phyloP scores from a whole-genome alignment of 2,888 invertebrate genomes.

The Pseudococcus jackbeardsleyi region DNA sequence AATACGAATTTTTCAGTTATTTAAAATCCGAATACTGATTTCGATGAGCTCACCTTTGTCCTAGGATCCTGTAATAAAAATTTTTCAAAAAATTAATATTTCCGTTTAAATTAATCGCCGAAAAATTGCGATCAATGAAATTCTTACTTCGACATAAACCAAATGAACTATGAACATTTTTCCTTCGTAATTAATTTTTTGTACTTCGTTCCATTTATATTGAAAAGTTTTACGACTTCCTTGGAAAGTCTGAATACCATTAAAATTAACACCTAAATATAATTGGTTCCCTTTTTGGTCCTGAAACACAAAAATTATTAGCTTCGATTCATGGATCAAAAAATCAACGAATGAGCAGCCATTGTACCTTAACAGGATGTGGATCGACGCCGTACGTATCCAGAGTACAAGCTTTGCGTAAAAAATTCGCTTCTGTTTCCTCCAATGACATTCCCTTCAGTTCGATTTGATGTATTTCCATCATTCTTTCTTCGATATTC shows the following conservation, averaged over 20 bases:
- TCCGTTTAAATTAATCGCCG: too few species aligned
- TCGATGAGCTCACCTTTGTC: slow-evolving; percentile 71
- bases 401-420: slow-evolving; percentile 89
- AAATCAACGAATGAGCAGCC: not conserved
- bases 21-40: not conserved
- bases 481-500: slow-evolving; percentile 91
- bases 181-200: slow-evolving; percentile 96
- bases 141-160: slow-evolving; percentile 86
- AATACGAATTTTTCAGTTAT: not conserved
- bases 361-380: slow-evolving; percentile 90
- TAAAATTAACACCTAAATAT: slow-evolving; percentile 95
- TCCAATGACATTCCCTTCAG: slow-evolving; percentile 88
- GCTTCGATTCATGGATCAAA: not conserved
- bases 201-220: slow-evolving; percentile 96
- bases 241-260: slow-evolving; percentile 95
- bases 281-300: slow-evolving; percentile 93
- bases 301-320: slow-evolving; percentile 72
- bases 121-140: not conserved
- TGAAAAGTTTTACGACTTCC: slow-evolving; percentile 93
- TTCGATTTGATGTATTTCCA: slow-evolving; percentile 90
- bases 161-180: slow-evolving; percentile 98
- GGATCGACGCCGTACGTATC: slow-evolving; percentile 99
- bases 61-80: slow-evolving; percentile 71
- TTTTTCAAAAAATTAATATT: too few species aligned
- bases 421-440: slow-evolving; percentile 90